These are phyloP conservation scores for Cyclina sinensis DNA, from an alignment of 1,140 invertebrate genomes.

Conservation along the genomic window DNA sequence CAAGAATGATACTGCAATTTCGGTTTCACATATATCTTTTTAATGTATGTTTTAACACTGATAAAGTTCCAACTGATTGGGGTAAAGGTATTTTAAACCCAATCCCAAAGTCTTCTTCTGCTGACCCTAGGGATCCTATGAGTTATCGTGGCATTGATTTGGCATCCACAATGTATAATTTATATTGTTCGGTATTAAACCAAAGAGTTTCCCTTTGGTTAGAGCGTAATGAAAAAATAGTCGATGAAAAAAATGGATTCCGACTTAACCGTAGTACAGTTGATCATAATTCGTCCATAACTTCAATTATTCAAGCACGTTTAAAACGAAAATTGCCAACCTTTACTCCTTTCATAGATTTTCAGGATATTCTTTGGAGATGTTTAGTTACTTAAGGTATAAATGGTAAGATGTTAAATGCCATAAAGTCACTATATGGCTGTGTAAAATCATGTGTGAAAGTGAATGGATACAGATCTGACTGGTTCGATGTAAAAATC, in stretches of 20 bases:
- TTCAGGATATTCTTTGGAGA: too few relatives aligned
- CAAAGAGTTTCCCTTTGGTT: conserved; percentile 39
- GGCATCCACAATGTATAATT: too few relatives aligned
- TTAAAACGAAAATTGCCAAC: conserved; percentile 24
- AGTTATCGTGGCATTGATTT: background rate
- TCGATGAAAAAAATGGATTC: background rate
- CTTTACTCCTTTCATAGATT: too few relatives aligned
- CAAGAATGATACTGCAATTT: conserved; percentile 1
- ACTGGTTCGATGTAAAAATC: conserved; percentile 30
- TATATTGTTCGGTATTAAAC: conserved; percentile 60
- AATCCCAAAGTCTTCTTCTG: too few relatives aligned
- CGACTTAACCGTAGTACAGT: conserved; percentile 4
- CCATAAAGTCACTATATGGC: background rate
- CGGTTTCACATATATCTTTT: conserved; percentile 39
- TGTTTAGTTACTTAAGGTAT: too few relatives aligned
- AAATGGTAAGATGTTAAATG: background rate
- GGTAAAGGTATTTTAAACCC: conserved; percentile 20
- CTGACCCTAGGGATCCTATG: conserved; percentile 55
- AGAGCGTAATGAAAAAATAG: conserved; percentile 10
- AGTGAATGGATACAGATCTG: background rate
- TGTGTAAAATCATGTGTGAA: background rate
- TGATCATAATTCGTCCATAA: conserved; percentile 44
- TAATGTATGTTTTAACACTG: conserved; percentile 36
- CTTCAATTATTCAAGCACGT: conserved; percentile 23
- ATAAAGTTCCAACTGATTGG: background rate